Base-by-base conservation (phyloP, 2,797 vertebrate species). In the Gallinago stenura region DNA sequence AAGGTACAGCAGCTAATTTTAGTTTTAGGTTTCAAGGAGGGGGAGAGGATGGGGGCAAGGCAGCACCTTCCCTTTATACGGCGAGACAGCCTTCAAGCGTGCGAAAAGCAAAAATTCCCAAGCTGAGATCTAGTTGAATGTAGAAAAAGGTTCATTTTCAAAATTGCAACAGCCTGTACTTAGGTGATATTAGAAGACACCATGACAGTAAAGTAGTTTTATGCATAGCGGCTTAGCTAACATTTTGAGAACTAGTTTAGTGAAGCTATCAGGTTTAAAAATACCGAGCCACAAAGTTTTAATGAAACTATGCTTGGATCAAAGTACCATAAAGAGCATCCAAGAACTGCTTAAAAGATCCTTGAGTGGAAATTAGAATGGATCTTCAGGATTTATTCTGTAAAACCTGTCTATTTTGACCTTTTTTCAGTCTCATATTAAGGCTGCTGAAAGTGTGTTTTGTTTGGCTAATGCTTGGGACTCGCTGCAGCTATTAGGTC, bases 301-400 rank as follows among this genome's bases (percentile, higher is more conserved):
- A 98, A 98, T 97, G 97, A 97, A 98, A 97, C 93, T 97, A 97
- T 97, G 96, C 96, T 91, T 96, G 97, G 97, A 98, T 98, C 97
- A 97, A 97, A 96, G 60, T 97, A 97, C 97, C 97, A 95, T 96
- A 97, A 98, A 98, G 98, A 97, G 93, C 98, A 98, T 97, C 98
- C 97, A 95, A 97, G 97, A 97, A 97, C 68, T 95, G 97, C 97
- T 98, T 98, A 97, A 97, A 98, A 97, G 97, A 98, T 97, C 97
- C 97, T 96, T 75, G 97, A 97, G 97, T 97, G 96, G 97, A 98
- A 98, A 98, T 98, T 97, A 98, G 98, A 98, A 98, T 97, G 97
- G 98, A 98, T 98, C 98, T 97, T 98, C 25, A 28, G 98, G 98
- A 98, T 98, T 98, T 98, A 98, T 97, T 97, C 96, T 89, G 97